These are phyloP conservation scores for Pyrrhosoma nymphula DNA, from an alignment of 2,888 invertebrate genomes.

Conservation along the genomic window DNA sequence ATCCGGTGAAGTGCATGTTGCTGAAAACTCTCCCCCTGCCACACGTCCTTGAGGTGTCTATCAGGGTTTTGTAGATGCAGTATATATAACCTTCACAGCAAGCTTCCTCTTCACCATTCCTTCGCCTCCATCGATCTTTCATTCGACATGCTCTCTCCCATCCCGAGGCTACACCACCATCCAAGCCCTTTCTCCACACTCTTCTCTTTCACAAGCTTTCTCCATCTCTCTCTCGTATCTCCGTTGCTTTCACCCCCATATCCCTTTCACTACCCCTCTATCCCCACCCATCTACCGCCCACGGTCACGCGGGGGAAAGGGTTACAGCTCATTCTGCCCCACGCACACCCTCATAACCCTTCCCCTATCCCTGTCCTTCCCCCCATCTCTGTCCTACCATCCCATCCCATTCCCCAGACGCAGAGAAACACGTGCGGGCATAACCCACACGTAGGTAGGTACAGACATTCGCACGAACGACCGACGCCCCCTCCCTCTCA, in stretches of 20 bases:
- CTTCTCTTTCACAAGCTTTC: background rate
- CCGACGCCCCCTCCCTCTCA: background rate
- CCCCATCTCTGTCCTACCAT: background rate
- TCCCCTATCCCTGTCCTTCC: background rate
- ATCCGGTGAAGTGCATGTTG: no score
- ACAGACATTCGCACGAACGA: background rate
- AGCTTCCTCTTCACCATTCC: background rate
- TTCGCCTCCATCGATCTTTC: background rate
- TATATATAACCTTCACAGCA: background rate
- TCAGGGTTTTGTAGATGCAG: no score
- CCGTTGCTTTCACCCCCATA: background rate
- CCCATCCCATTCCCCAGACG: no score
- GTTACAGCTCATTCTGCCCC: background rate
- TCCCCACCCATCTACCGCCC: background rate
- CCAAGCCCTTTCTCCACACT: background rate
- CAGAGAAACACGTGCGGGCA: background rate
- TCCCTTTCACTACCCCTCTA: background rate
- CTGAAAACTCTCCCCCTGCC: no score
- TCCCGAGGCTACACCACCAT: background rate
- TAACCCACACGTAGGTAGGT: background rate
- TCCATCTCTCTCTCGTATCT: background rate
- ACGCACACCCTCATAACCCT: background rate
- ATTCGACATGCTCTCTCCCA: background rate
- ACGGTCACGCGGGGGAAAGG: background rate
- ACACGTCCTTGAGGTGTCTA: no score